phyloP scores from a whole-genome alignment of 2,113 vertebrate species.

The Rhinopomastus cyanomelas region DNA sequence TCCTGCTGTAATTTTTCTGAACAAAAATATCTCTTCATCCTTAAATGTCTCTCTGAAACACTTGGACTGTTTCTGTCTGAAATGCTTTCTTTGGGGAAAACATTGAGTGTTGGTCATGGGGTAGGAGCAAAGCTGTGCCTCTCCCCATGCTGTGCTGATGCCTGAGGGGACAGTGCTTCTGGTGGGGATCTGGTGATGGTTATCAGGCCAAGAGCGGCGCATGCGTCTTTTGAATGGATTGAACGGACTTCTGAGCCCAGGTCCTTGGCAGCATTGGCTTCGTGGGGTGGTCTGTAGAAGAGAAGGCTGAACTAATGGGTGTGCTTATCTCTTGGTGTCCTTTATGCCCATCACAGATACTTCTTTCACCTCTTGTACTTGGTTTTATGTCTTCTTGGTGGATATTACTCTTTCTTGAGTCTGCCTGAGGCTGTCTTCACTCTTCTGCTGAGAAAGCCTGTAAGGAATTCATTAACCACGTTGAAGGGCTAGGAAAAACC shows the following conservation, averaged over 20 bases:
- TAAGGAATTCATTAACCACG: not conserved
- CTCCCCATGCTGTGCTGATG: accelerated
- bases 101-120: not conserved
- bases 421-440: not conserved
- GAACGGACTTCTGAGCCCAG: not conserved
- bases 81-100: not conserved
- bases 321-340: not conserved
- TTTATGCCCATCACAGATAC: not conserved
- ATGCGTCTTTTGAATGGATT: not conserved
- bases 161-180: not conserved
- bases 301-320: not conserved
- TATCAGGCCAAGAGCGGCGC: not conserved
- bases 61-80: not conserved
- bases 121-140: not conserved
- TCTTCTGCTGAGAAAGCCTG: not conserved
- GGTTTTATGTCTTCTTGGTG: not conserved
- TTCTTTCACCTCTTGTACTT: not conserved
- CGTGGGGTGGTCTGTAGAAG: not conserved
- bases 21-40: not conserved
- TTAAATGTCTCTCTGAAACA: not conserved
- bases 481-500: not conserved
- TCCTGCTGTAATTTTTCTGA: not conserved
- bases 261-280: not conserved
- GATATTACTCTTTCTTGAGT: not conserved
- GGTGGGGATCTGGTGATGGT: not conserved